A percentile compares a stretch with the other conserved stretches of the same genome.
Evolutionary conservation across 2,888 invertebrate genomes (phyloP).

Genomic region (Netelia melanura): DNA sequence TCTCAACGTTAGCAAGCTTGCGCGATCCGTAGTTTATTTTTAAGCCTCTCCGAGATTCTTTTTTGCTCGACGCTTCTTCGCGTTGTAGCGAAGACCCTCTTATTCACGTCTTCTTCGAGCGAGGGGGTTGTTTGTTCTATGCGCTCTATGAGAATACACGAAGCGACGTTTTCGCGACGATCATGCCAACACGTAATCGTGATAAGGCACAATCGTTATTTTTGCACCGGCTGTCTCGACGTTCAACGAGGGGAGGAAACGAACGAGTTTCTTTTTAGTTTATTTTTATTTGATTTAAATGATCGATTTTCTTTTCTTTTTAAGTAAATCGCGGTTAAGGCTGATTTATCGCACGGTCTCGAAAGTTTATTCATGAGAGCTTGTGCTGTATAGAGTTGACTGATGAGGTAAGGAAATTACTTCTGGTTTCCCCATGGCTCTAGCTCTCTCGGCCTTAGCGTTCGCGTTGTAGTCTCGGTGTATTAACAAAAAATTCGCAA

Average conservation of each 20-base stretch:
- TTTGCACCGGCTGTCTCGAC: not conserved
- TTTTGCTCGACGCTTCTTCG: conserved; percentile 1
- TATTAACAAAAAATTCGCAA: too few relatives aligned
- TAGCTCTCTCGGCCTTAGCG: too few relatives aligned
- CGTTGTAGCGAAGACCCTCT: not conserved
- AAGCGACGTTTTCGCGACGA: not conserved
- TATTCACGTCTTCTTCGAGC: too few relatives aligned
- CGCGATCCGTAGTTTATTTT: conserved; percentile 53
- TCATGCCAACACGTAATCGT: not conserved
- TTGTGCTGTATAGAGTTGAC: not conserved
- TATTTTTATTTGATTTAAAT: too few relatives aligned
- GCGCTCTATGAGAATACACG: not conserved
- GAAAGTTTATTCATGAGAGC: not conserved
- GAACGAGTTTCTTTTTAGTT: not conserved
- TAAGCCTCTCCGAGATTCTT: conserved; percentile 26
- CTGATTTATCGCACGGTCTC: too few relatives aligned
- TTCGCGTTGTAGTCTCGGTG: too few relatives aligned
- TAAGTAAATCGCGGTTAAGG: too few relatives aligned
- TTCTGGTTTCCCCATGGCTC: too few relatives aligned
- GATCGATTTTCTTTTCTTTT: too few relatives aligned
- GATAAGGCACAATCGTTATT: conserved; percentile 17
- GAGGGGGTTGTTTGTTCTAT: not conserved
- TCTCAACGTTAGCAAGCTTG: conserved; percentile 19
- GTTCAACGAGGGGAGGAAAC: not conserved
- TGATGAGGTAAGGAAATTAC: too few relatives aligned